These are phyloP conservation scores for Metacarcinus magister DNA, from an alignment of 2,888 invertebrate species.

Conservation along the genomic window DNA sequence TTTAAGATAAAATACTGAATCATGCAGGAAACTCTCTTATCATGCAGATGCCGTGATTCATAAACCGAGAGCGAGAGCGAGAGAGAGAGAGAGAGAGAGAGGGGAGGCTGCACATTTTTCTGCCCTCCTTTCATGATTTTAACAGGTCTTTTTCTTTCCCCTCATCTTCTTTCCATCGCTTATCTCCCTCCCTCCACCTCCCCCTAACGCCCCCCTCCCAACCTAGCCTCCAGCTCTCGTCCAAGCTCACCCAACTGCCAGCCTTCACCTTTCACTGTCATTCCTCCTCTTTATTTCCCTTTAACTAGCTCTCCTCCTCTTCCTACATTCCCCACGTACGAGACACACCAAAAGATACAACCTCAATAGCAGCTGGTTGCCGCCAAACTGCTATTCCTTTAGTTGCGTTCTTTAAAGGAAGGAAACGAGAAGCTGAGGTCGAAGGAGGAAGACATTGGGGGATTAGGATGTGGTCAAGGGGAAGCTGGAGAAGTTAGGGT, in stretches of 20 bases:
- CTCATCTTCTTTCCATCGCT: background rate
- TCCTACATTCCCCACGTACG: background rate
- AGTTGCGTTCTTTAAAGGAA: background rate
- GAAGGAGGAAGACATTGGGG: constrained; percentile 50
- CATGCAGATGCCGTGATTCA: constrained; percentile 49
- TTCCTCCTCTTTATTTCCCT: constrained; percentile 11
- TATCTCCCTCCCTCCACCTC: constrained; percentile 1
- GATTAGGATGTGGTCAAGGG: constrained; percentile 49
- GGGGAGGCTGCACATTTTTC: background rate
- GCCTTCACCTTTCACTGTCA: background rate
- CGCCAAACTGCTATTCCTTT: background rate
- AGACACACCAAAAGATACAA: background rate
- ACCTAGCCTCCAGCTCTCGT: background rate
- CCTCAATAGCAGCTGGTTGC: constrained; percentile 20
- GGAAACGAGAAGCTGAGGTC: background rate
- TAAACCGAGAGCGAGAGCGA: constrained; percentile 32
- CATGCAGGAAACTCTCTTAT: constrained; percentile 45
- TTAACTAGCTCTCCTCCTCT: background rate
- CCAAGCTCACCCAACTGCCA: background rate
- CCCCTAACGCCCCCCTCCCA: background rate
- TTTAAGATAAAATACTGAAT: constrained; percentile 51
- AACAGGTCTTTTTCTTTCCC: background rate
- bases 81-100: constrained; percentile 39
- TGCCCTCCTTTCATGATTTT: constrained; percentile 13
- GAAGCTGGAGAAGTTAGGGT: background rate